Percentiles rank a stretch among this genome's conserved stretches.
These are phyloP conservation scores for Acanthosepion pharaonis DNA, from an alignment of 2,888 invertebrate genomes.

Conservation along the genomic window DNA sequence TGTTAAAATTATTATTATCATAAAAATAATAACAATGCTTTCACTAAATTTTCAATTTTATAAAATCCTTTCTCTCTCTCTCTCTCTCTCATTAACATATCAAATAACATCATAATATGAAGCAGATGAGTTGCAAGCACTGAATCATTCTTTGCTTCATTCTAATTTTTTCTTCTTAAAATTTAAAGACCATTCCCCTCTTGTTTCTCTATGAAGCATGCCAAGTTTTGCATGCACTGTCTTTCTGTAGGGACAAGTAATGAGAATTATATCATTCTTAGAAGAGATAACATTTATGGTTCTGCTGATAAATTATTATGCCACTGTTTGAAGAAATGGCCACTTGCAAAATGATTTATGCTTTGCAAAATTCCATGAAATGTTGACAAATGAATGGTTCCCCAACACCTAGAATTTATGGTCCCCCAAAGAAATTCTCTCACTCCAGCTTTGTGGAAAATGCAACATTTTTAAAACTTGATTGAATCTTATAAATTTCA, in stretches of 20 bases:
- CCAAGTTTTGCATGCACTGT: not conserved
- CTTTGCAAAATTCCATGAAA: not conserved
- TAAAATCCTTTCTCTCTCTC: not conserved
- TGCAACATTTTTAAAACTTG: not conserved
- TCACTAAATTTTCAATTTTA: not conserved
- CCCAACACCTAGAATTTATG: not conserved
- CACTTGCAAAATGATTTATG: slow-evolving; percentile 33
- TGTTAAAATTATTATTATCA: not conserved
- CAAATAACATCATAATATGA: not conserved
- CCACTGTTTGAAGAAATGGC: slow-evolving; percentile 6
- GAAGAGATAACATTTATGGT: slow-evolving; percentile 20
- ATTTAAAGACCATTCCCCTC: not conserved
- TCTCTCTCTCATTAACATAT: not conserved
- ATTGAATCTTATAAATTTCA: slow-evolving; percentile 8
- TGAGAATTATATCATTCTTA: not conserved
- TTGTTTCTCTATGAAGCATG: not conserved
- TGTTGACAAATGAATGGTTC: slow-evolving; percentile 1
- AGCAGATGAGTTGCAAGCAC: not conserved
- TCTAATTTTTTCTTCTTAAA: not conserved
- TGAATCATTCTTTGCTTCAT: not conserved
- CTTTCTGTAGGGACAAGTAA: not conserved
- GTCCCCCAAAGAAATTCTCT: not conserved
- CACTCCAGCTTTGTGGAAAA: not conserved
- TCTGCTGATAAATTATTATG: not conserved
- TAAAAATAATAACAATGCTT: not conserved